A percentile compares a stretch with the other conserved stretches of the same genome.
Evolutionary conservation across 2,888 invertebrate genomes (phyloP).

Genomic region (Orthosia gothica): DNA sequence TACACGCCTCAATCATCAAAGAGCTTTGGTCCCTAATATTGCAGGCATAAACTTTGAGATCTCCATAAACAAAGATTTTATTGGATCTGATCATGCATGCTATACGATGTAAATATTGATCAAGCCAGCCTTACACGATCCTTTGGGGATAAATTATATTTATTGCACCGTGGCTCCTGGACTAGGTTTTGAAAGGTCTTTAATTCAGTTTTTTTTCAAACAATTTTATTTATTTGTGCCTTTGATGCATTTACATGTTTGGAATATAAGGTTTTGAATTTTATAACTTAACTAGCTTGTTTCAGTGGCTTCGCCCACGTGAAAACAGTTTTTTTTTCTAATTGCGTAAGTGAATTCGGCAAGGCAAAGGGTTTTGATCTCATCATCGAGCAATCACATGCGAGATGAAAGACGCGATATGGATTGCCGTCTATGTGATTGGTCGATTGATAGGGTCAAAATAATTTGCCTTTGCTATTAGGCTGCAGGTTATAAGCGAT

Average conservation of each 20-base stretch:
- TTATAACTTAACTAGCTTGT: too few relatives aligned
- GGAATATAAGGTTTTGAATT: background rate
- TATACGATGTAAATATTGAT: slow-evolving; percentile 13
- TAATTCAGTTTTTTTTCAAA: background rate
- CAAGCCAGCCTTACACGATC: background rate
- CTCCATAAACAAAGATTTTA: slow-evolving; percentile 40
- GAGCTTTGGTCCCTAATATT: slow-evolving; percentile 25
- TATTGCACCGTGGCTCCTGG: slow-evolving; percentile 38
- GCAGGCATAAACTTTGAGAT: slow-evolving; percentile 27
- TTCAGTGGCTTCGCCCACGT: too few relatives aligned
- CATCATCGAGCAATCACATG: too few relatives aligned
- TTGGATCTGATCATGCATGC: slow-evolving; percentile 52
- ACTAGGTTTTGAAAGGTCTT: slow-evolving; percentile 13
- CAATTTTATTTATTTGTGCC: background rate
- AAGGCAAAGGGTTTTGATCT: too few relatives aligned
- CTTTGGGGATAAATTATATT: slow-evolving; percentile 34
- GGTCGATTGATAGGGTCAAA: too few relatives aligned
- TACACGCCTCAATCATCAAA: slow-evolving; percentile 56
- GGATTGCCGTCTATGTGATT: too few relatives aligned
- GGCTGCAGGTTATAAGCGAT: too few relatives aligned
- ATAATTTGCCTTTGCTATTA: too few relatives aligned
- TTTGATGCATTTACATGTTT: background rate
- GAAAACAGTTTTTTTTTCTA: too few relatives aligned
- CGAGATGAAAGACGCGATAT: too few relatives aligned
- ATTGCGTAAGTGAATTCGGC: too few relatives aligned